Evolutionary conservation across 2,113 vertebrate species (phyloP).

Genomic region (Pitta sordida): DNA sequence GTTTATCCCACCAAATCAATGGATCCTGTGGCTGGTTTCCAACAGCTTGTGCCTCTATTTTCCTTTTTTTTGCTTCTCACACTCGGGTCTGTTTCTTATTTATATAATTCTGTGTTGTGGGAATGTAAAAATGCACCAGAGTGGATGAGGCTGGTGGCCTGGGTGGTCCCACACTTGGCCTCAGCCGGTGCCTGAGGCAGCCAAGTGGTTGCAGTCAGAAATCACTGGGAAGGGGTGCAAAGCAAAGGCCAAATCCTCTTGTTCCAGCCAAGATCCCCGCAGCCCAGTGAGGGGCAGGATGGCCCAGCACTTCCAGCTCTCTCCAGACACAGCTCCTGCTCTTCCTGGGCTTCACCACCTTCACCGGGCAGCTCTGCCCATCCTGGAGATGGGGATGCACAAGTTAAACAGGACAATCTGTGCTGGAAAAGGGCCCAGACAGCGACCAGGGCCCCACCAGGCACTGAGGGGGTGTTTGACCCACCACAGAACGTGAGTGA

Average conservation of each 20-base stretch:
- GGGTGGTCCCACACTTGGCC: background rate
- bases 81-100: background rate
- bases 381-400: no score
- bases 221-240: background rate
- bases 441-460: background rate
- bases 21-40: background rate
- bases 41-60: background rate
- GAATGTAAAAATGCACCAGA: background rate
- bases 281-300: background rate
- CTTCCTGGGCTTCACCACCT: background rate
- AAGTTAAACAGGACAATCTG: background rate
- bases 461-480: background rate
- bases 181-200: background rate
- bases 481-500: rapidly evolving
- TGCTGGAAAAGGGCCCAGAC: background rate
- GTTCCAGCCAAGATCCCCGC: background rate
- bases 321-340: background rate
- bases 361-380: rapidly evolving
- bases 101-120: background rate
- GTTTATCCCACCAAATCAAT: background rate
- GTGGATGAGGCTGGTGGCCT: background rate
- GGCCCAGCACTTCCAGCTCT: background rate
- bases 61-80: background rate
- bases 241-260: background rate
- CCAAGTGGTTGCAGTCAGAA: background rate